phyloP scores from a whole-genome alignment of 2,113 vertebrate species.

The Chionodraco myersi region DNA sequence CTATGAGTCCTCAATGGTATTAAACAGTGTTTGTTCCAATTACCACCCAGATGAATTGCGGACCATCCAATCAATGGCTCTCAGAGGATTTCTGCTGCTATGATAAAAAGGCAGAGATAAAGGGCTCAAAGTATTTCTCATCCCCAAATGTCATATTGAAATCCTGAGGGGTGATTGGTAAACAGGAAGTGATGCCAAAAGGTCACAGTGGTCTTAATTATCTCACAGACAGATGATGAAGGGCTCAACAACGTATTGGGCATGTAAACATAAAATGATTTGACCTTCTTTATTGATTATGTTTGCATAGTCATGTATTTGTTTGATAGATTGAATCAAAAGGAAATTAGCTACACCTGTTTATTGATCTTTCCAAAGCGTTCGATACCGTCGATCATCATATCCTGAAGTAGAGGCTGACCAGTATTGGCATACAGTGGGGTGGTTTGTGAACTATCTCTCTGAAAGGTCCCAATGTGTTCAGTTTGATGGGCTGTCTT shows the following conservation, averaged over 20 bases:
- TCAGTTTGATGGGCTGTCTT: no score
- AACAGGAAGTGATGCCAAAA: conserved; percentile 41
- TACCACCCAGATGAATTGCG: conserved; percentile 58
- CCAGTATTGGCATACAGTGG: no score
- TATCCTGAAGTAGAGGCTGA: no score
- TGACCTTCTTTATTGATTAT: conserved; percentile 15
- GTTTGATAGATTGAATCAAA: neutral
- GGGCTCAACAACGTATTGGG: conserved; percentile 1
- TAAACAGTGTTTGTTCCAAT: conserved; percentile 64
- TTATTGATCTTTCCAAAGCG: no score
- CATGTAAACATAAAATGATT: conserved; percentile 5
- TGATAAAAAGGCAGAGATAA: conserved; percentile 59
- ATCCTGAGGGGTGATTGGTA: conserved; percentile 23
- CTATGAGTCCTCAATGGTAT: conserved; percentile 41
- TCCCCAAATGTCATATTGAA: conserved; percentile 48
- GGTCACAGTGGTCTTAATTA: conserved; percentile 51
- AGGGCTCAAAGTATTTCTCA: conserved; percentile 55
- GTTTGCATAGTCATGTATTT: neutral
- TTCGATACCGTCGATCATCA: no score
- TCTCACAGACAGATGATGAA: conserved; percentile 1
- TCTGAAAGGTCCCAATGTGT: no score
- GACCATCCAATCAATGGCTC: conserved; percentile 58
- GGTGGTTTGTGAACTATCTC: no score
- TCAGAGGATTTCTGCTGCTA: conserved; percentile 56
- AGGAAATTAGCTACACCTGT: neutral